Conservation (phyloP, 2,113 vertebrate species). For the Ariopsis seemanni region DNA sequence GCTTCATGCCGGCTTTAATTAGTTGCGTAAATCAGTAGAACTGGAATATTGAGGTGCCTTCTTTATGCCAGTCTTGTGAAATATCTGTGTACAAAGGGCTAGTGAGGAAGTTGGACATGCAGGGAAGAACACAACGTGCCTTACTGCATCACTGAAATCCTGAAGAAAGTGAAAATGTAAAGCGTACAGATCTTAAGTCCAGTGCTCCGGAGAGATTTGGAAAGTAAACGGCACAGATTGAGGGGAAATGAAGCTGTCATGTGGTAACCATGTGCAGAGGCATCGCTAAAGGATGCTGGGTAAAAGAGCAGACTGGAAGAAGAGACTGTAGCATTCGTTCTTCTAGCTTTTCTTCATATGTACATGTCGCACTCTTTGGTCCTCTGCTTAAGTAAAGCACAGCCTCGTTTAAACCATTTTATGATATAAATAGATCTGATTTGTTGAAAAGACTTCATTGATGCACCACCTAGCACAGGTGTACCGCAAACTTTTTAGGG, state of each 20-base stretch:
- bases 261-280: constrained; percentile 54
- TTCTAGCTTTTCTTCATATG: neutral
- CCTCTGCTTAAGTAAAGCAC: neutral
- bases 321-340: neutral
- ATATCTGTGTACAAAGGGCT: no score
- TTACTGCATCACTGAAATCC: neutral
- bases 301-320: constrained; percentile 53
- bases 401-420: neutral
- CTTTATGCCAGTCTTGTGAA: no score
- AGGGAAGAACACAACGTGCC: neutral
- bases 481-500: neutral
- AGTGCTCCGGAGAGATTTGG: neutral
- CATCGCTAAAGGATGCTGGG: constrained; percentile 38
- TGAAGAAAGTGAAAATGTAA: neutral
- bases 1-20: no score
- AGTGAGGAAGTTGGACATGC: neutral
- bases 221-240: constrained; percentile 16
- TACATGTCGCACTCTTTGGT: neutral
- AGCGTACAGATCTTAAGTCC: neutral
- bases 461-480: neutral
- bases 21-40: no score
- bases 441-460: neutral
- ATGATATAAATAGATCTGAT: neutral
- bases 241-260: constrained; percentile 21
- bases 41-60: no score